phyloP scores from a whole-genome alignment of 2,797 vertebrate genomes.

The Hylomyscus alleni region DNA sequence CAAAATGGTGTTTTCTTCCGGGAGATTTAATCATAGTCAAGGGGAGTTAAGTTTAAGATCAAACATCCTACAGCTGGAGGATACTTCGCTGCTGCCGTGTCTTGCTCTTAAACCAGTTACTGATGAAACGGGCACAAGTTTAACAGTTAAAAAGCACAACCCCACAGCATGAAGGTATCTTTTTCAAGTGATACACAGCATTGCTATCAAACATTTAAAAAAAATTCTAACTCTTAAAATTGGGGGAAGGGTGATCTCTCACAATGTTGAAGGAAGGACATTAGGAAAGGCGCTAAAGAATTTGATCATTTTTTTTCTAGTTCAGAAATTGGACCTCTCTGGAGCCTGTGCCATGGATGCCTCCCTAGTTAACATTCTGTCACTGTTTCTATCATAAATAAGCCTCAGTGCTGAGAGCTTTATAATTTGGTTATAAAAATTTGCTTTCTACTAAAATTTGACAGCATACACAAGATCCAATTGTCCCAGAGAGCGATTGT shows the following conservation, averaged over 20 bases:
- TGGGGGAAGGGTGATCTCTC: too few species aligned
- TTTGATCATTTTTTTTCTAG: constrained; percentile 37
- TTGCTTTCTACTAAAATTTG: constrained; percentile 82
- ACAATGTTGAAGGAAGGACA: background rate
- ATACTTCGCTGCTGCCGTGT: background rate
- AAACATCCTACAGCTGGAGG: background rate
- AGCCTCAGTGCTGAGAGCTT: constrained; percentile 74
- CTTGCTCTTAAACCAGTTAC: constrained; percentile 41
- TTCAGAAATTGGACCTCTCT: constrained; percentile 60
- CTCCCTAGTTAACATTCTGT: constrained; percentile 63
- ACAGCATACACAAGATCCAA: constrained; percentile 80
- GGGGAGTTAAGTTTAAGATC: constrained; percentile 38
- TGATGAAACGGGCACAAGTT: constrained; percentile 12
- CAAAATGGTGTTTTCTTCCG: constrained; percentile 33
- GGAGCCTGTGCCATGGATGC: background rate
- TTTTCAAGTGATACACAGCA: background rate
- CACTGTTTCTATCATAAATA: constrained; percentile 76
- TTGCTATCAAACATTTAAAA: constrained; percentile 34
- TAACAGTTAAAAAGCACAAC: constrained; percentile 5
- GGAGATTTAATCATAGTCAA: constrained; percentile 23
- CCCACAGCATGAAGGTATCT: background rate
- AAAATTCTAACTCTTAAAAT: constrained; percentile 9
- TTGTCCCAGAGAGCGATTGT: constrained; percentile 78
- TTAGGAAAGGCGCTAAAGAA: constrained; percentile 46
- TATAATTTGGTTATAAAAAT: constrained; percentile 83